Evolutionary conservation across 2,797 vertebrate species (phyloP), one percentile per base, ranked within the genome.

Genomic region (Cuniculus paca): DNA sequence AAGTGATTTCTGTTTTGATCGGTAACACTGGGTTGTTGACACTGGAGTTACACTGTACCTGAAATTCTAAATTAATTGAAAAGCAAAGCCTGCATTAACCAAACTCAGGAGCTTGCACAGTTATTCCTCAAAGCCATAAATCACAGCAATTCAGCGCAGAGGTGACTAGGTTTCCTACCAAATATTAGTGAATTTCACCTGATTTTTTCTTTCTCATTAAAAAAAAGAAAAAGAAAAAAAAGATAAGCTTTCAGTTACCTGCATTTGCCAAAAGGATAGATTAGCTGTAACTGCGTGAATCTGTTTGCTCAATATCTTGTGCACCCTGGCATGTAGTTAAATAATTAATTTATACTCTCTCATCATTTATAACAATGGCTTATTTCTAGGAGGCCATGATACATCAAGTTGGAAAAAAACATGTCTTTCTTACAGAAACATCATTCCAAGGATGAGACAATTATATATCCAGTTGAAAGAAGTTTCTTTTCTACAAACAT

Each of bases 1-100:
- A 81, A 88, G 88, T 82, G 78, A 93, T 74, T 86, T 88, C 84
- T 36, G 56, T 85, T 90, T 88, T 81, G 60, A 75, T 72, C 22
- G 28, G 48, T 90, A 95, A 93, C 50, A 74, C 54, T 48, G 80
- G 6, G 65, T 86, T 94, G 78, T 91, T 97, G 68, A 95, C 92
- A 48, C 81, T 81, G 22, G 68, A 88, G 52, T 78, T 82, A 94
- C 17, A 24, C 34, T 82, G 36, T 79, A 78, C 31, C 60, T 85
- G 58, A 89, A 92, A 96, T 91, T 83, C 82, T 89, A 79, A 75
- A 94, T 95, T 95, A 95, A 86, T 85, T 94, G 82, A 86, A 91
- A 97, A 97, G 72, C 79, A 88, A 95, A 94, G n/a, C 26, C n/a
- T 65, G 31, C 19, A 36, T 94, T 90, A 86, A 88, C 79, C 39